Evolutionary conservation across 2,888 invertebrate species (phyloP).

Genomic region (Eupithecia insigniata): DNA sequence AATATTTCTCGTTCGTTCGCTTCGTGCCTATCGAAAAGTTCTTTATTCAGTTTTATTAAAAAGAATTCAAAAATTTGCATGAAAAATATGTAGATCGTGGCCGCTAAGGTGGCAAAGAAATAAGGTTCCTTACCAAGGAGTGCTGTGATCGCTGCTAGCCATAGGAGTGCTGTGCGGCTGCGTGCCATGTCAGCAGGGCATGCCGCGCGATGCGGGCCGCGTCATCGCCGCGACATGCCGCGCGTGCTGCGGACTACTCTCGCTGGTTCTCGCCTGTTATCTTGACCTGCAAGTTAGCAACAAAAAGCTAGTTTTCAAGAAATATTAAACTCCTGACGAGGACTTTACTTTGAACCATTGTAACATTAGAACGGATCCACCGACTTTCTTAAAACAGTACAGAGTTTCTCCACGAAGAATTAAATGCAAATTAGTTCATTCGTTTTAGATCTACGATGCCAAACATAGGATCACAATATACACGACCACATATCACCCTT

Average conservation of each 20-base stretch:
- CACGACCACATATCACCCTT: too few relatives aligned
- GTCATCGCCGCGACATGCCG: slow-evolving; percentile 76
- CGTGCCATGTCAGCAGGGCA: slow-evolving; percentile 82
- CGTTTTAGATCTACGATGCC: not conserved
- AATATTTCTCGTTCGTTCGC: not conserved
- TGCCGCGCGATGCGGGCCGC: slow-evolving; percentile 74
- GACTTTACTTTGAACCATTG: not conserved
- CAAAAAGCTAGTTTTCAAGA: not conserved
- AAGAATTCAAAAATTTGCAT: not conserved
- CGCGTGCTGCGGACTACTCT: slow-evolving; percentile 53
- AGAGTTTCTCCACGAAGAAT: not conserved
- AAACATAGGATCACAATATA: not conserved
- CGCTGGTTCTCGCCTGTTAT: slow-evolving; percentile 46
- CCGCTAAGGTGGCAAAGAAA: not conserved
- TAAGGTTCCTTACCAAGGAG: slow-evolving; percentile 68
- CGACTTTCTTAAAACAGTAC: not conserved
- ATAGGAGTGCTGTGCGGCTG: slow-evolving; percentile 81
- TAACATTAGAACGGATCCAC: not conserved
- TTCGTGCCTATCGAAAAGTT: not conserved
- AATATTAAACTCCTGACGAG: not conserved
- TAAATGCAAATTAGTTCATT: not conserved
- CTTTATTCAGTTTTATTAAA: not conserved
- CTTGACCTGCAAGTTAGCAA: slow-evolving; percentile 49
- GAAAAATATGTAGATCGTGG: not conserved
- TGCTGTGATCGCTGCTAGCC: slow-evolving; percentile 80